Base-by-base conservation (phyloP, 2,113 vertebrate species). In the Piaya cayana region DNA sequence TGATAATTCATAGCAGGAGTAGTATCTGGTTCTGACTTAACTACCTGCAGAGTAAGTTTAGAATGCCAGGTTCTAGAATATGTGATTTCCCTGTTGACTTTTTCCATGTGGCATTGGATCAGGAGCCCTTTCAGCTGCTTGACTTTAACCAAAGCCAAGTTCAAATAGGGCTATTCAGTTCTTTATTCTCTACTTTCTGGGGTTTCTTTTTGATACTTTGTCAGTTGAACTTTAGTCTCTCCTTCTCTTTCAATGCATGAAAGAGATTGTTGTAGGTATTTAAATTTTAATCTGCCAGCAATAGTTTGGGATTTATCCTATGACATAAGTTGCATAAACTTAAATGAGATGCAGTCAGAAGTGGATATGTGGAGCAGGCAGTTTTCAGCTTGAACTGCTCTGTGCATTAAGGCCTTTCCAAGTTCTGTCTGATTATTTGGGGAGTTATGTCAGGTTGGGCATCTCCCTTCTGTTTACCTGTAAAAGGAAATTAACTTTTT, bases 1-100 rank as follows among this genome's bases (percentile, higher is more conserved):
- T 0, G 1, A n/a, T 58, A 86, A 49, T 39, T 50, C 21, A 8
- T 29, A 64, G 45, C 69, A 74, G 36, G 30, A 92, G 23, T 55
- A 80, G 55, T n/a, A 62, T 68, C 75, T 79, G 59, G 42, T 91
- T 93, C 86, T 83, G 89, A 88, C 63, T 92, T 89, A 60, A 72
- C 69, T 81, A 52, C 43, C 50, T 42, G 0, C 77, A 70, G 55
- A 72, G 82, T 92, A 91, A 86, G 75, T 96, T 96, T 89, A 95
- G 86, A 86, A 89, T 80, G 81, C 81, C 95, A 90, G 65, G 58
- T 88, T 95, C 95, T 91, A 92, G 90, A 91, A 91, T 96, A 84
- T 89, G 75, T 92, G 60, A 93, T 96, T 96, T 95, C 87, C 80
- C 80, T 2, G 5, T 92, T 93, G 92, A 56, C 88, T 96, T 97